phyloP scores from a whole-genome alignment of 2,113 vertebrate species.

The Microtus oregoni region DNA sequence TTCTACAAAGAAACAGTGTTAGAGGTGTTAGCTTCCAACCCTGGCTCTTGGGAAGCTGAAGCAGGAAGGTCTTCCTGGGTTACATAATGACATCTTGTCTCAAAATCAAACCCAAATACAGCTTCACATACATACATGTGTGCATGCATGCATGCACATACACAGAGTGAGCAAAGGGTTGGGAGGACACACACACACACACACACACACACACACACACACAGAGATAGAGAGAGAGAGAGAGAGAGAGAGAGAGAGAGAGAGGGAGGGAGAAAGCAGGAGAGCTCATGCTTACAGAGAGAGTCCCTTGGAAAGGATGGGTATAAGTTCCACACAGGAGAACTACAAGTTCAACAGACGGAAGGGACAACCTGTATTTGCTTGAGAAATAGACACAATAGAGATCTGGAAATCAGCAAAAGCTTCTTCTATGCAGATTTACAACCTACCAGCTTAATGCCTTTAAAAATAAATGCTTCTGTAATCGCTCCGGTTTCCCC shows the following conservation, averaged over 20 bases:
- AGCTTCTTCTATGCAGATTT: not conserved
- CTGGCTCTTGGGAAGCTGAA: not conserved
- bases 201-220: too few relatives aligned
- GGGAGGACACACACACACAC: not conserved
- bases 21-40: not conserved
- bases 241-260: not conserved
- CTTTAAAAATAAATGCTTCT: conserved; percentile 41
- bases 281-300: not conserved
- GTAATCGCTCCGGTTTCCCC: not conserved
- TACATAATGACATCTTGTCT: not conserved
- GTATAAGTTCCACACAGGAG: not conserved
- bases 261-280: not conserved
- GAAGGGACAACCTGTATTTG: conserved; percentile 25
- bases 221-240: too few relatives aligned
- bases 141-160: not conserved
- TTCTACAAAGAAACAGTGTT: not conserved
- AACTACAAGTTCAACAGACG: not conserved
- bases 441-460: conserved; percentile 4
- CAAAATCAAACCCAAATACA: not conserved
- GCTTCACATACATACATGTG: too few relatives aligned
- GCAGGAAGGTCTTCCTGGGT: not conserved
- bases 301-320: not conserved
- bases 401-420: not conserved
- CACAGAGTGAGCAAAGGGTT: too few relatives aligned
- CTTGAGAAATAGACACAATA: conserved; percentile 36